Evolutionary conservation across 2,888 invertebrate genomes (phyloP).

Genomic region (Cerceris rybyensis): DNA sequence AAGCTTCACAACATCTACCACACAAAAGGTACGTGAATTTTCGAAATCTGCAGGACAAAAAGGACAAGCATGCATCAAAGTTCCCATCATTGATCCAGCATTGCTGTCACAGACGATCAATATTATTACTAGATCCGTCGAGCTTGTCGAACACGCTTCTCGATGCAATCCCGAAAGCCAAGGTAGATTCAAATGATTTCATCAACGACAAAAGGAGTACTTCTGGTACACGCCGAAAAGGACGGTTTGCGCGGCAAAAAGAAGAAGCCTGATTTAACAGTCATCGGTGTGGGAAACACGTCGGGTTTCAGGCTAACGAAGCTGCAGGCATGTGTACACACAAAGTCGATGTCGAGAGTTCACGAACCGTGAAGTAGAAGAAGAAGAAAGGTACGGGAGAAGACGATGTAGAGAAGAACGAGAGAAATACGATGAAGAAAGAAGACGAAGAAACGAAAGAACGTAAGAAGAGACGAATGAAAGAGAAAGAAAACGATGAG

Average conservation of each 20-base stretch:
- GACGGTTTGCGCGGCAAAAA: conserved; percentile 35
- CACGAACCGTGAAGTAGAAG: conserved; percentile 55
- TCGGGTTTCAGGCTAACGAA: conserved; percentile 61
- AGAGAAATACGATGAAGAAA: conserved; percentile 12
- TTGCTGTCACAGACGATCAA: no score
- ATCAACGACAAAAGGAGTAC: conserved; percentile 14
- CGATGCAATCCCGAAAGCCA: conserved; percentile 5
- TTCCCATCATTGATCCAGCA: no score
- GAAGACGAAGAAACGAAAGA: conserved; percentile 4
- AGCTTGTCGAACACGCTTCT: neutral
- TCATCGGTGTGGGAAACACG: conserved; percentile 61
- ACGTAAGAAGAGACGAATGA: neutral
- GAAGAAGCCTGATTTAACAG: conserved; percentile 47
- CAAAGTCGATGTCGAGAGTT: conserved; percentile 64
- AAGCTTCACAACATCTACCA: no score
- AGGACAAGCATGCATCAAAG: no score
- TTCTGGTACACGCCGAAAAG: conserved; percentile 1
- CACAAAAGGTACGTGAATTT: no score
- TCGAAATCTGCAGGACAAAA: no score
- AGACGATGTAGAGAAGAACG: conserved; percentile 7
- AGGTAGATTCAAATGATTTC: conserved; percentile 10
- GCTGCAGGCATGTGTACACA: conserved; percentile 64
- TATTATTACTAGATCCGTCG: neutral
- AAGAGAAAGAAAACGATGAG: conserved; percentile 1
- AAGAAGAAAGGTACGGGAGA: conserved; percentile 1